These are phyloP conservation scores for Eupelmus urozonus DNA, from an alignment of 2,888 invertebrate genomes.

Conservation along the genomic window DNA sequence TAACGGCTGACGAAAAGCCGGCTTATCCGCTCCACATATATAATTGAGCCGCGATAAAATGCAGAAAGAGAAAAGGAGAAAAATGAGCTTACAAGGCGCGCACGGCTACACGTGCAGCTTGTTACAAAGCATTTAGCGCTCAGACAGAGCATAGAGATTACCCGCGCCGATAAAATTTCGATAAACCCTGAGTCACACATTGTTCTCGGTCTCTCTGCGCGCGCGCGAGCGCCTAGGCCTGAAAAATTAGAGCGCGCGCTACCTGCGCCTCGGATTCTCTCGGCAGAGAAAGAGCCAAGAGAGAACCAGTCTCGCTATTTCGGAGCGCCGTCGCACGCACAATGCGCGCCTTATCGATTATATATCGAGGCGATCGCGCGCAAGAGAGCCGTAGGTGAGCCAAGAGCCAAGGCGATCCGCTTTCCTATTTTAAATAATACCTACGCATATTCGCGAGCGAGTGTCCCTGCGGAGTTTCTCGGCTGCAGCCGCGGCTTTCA, in stretches of 20 bases:
- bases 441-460: slow-evolving; percentile 80
- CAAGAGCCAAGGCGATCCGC: slow-evolving; percentile 74
- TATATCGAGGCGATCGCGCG: slow-evolving; percentile 68
- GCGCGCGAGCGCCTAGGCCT: no score
- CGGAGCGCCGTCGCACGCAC: not conserved
- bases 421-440: slow-evolving; percentile 72
- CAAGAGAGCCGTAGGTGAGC: slow-evolving; percentile 64
- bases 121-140: no score
- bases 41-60: no score
- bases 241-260: no score
- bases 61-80: no score
- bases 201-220: not conserved
- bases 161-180: slow-evolving; percentile 1
- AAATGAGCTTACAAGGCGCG: no score
- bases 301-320: not conserved
- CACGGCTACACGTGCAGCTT: no score
- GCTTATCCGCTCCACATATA: no score
- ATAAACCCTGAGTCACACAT: slow-evolving; percentile 20
- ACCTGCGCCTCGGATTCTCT: no score
- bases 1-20: no score
- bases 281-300: not conserved
- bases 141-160: not conserved
- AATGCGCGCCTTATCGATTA: slow-evolving; percentile 35
- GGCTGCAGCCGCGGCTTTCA: no score
- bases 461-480: slow-evolving; percentile 5